These are phyloP conservation scores for Mohoua ochrocephala DNA, from an alignment of 2,113 vertebrate species.

Conservation along the genomic window DNA sequence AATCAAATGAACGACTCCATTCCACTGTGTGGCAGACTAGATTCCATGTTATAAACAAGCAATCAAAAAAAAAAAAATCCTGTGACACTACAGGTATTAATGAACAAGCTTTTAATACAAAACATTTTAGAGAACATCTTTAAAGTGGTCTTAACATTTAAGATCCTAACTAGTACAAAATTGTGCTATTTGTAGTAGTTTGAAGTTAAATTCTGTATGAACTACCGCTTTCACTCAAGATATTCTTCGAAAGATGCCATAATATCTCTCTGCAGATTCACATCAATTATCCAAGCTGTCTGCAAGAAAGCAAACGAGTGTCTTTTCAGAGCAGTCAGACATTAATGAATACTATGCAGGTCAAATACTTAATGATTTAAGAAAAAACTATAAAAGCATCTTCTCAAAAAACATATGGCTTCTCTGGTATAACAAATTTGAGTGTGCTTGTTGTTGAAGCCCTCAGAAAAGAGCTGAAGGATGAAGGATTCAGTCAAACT, in stretches of 20 bases:
- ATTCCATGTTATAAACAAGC: neutral
- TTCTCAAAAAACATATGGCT: neutral
- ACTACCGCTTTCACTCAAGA: slow-evolving; percentile 67
- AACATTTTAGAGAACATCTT: neutral
- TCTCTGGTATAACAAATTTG: neutral
- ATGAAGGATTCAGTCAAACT: neutral
- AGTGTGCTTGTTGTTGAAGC: neutral
- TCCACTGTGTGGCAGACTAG: neutral
- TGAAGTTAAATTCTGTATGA: neutral
- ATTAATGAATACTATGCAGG: neutral
- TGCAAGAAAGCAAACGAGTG: slow-evolving; percentile 56
- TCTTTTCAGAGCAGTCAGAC: neutral
- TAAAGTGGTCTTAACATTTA: neutral
- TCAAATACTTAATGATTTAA: neutral
- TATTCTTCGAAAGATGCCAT: slow-evolving; percentile 90
- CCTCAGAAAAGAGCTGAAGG: neutral
- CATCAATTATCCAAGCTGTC: slow-evolving; percentile 83
- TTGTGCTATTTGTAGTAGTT: neutral
- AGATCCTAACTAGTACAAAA: neutral
- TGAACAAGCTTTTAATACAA: neutral
- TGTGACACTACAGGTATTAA: neutral
- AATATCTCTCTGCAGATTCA: slow-evolving; percentile 85
- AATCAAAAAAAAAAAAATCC: neutral
- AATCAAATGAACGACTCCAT: neutral
- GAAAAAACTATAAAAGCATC: neutral